A percentile compares a stretch with the other conserved stretches of the same genome.
phyloP scores from a whole-genome alignment of 2,113 vertebrate species.

The Monopterus albus region DNA sequence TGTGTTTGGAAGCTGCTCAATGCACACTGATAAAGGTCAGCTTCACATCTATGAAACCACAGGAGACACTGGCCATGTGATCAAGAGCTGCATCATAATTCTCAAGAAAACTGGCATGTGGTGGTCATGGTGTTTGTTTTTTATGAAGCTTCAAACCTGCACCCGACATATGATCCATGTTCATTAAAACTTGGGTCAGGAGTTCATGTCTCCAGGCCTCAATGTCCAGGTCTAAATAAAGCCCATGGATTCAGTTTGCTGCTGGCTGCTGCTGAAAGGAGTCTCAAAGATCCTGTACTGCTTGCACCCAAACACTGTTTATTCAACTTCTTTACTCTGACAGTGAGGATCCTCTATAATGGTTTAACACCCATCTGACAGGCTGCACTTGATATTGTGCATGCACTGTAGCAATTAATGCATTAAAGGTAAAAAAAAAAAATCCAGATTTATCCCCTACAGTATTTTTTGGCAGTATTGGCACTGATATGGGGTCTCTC shows the following conservation, averaged over 20 bases:
- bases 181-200: slow-evolving; percentile 78
- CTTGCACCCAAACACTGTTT: slow-evolving; percentile 6
- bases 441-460: neutral
- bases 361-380: slow-evolving; percentile 18
- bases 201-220: slow-evolving; percentile 74
- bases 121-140: slow-evolving; percentile 6
- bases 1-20: slow-evolving; percentile 4
- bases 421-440: neutral
- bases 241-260: slow-evolving; percentile 67
- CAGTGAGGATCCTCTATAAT: neutral
- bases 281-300: slow-evolving; percentile 41
- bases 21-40: slow-evolving; percentile 46
- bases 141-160: slow-evolving; percentile 46
- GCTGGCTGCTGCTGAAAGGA: slow-evolving; percentile 44
- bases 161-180: slow-evolving; percentile 72
- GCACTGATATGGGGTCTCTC: neutral
- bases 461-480: neutral
- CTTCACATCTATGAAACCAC: slow-evolving; percentile 5
- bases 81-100: neutral
- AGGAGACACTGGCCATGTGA: neutral
- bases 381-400: neutral
- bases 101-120: neutral
- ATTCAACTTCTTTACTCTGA: slow-evolving; percentile 1
- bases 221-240: slow-evolving; percentile 78
- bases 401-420: too few species aligned